phyloP scores from a whole-genome alignment of 64 coral and sea anemone genomes.

The Porites lutea region DNA sequence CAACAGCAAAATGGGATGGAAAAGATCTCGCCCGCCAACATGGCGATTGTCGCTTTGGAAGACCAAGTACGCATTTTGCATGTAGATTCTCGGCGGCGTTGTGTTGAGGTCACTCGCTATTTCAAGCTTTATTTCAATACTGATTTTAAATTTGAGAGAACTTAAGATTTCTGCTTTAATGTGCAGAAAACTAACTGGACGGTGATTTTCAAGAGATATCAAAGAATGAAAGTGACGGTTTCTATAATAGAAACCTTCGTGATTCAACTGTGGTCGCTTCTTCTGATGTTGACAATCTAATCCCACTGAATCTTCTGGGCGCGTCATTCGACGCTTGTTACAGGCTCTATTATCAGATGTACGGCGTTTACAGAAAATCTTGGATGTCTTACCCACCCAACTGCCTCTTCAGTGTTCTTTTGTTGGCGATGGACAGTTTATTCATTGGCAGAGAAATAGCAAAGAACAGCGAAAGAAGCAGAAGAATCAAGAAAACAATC shows the following conservation, averaged over 20 bases:
- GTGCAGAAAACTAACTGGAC: slow-evolving; percentile 33
- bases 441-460: slow-evolving; percentile 28
- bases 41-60: too few species aligned
- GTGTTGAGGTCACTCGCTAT: too few species aligned
- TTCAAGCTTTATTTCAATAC: slow-evolving; percentile 18
- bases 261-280: slow-evolving; percentile 62
- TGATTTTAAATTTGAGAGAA: too few species aligned
- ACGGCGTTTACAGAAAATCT: slow-evolving; percentile 58
- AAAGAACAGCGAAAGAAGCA: neutral
- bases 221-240: too few species aligned
- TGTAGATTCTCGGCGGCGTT: too few species aligned
- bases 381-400: slow-evolving; percentile 78
- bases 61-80: too few species aligned
- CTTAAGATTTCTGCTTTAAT: too few species aligned
- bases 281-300: slow-evolving; percentile 33
- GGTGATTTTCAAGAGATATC: too few species aligned
- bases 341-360: slow-evolving; percentile 68
- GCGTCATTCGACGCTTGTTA: slow-evolving; percentile 70
- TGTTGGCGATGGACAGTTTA: slow-evolving; percentile 59
- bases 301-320: slow-evolving; percentile 62
- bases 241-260: neutral
- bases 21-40: too few species aligned
- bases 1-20: slow-evolving; percentile 30
- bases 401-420: slow-evolving; percentile 32
- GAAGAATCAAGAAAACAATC: slow-evolving; percentile 12